Conservation (phyloP, 2,113 vertebrate species). For the Polyodon spathula region DNA sequence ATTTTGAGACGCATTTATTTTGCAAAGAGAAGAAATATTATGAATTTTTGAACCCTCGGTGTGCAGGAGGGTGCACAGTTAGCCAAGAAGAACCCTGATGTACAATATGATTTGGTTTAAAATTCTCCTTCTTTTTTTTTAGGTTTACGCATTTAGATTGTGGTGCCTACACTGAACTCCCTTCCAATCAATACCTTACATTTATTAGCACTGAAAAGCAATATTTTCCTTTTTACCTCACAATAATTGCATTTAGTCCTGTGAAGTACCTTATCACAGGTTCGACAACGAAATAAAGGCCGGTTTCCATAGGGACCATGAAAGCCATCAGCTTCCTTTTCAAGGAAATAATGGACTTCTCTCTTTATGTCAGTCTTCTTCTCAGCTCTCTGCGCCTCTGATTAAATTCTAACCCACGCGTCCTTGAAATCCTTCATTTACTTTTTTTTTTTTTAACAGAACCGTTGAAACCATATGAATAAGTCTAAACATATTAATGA, state of each 20-base stretch:
- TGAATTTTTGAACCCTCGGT: too few relatives aligned
- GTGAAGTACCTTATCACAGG: slow-evolving; percentile 68
- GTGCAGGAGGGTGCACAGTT: neutral
- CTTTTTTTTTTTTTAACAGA: slow-evolving; percentile 51
- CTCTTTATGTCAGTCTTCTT: slow-evolving; percentile 59
- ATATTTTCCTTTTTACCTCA: slow-evolving; percentile 60
- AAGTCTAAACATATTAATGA: slow-evolving; percentile 12
- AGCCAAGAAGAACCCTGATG: slow-evolving; percentile 11
- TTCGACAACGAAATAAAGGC: slow-evolving; percentile 56
- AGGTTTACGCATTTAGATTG: slow-evolving; percentile 33
- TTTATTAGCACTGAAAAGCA: slow-evolving; percentile 60
- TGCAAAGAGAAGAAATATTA: too few relatives aligned
- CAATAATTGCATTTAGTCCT: slow-evolving; percentile 59
- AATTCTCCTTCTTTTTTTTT: too few relatives aligned
- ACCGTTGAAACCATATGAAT: slow-evolving; percentile 22
- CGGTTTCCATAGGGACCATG: slow-evolving; percentile 59
- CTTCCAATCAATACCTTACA: slow-evolving; percentile 59
- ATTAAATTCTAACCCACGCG: slow-evolving; percentile 51
- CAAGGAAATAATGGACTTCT: slow-evolving; percentile 68
- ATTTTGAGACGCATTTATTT: too few relatives aligned
- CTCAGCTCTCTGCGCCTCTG: slow-evolving; percentile 55
- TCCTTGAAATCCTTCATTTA: slow-evolving; percentile 58
- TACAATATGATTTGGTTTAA: slow-evolving; percentile 20
- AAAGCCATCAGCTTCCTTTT: slow-evolving; percentile 70
- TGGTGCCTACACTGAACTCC: slow-evolving; percentile 34